Evolutionary conservation across 92 coral and sea anemone species (phyloP).

Genomic region (Scolanthus callimorphus): DNA sequence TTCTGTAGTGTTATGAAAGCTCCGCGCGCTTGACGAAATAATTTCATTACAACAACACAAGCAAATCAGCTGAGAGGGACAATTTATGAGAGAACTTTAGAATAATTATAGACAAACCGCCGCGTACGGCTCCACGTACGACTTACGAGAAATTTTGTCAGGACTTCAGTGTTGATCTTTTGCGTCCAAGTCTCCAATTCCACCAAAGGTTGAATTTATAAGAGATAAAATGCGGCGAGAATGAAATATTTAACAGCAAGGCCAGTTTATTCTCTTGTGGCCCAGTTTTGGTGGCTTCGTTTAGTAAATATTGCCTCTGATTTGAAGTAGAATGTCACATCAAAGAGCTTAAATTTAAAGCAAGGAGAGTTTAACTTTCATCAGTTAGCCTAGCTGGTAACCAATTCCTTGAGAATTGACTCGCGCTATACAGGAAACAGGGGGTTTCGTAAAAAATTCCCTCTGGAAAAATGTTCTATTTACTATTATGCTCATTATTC

Average conservation of each 20-base stretch:
- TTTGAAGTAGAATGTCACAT: not conserved
- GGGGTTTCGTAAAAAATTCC: too few species aligned
- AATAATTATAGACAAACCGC: too few species aligned
- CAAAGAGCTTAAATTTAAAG: not conserved
- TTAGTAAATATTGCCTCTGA: conserved; percentile 29
- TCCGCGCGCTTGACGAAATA: not conserved
- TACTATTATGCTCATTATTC: too few species aligned
- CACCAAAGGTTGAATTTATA: not conserved
- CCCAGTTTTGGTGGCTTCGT: conserved; percentile 19
- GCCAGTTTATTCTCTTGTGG: conserved; percentile 39
- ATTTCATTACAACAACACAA: too few species aligned
- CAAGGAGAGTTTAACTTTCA: too few species aligned
- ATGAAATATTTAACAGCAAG: conserved; percentile 44
- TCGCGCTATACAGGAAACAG: too few species aligned
- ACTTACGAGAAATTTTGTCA: too few species aligned
- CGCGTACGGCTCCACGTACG: too few species aligned
- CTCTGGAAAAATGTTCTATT: too few species aligned
- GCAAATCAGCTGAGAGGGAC: not conserved
- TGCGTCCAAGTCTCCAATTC: not conserved
- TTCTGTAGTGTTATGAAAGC: not conserved
- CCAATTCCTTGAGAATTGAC: too few species aligned
- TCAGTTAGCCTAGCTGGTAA: too few species aligned
- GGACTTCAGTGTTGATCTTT: conserved; percentile 42
- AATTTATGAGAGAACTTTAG: too few species aligned
- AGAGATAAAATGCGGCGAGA: conserved; percentile 13